Base-by-base conservation (phyloP, 1,140 invertebrate genomes). In the Scylla paramamosain region DNA sequence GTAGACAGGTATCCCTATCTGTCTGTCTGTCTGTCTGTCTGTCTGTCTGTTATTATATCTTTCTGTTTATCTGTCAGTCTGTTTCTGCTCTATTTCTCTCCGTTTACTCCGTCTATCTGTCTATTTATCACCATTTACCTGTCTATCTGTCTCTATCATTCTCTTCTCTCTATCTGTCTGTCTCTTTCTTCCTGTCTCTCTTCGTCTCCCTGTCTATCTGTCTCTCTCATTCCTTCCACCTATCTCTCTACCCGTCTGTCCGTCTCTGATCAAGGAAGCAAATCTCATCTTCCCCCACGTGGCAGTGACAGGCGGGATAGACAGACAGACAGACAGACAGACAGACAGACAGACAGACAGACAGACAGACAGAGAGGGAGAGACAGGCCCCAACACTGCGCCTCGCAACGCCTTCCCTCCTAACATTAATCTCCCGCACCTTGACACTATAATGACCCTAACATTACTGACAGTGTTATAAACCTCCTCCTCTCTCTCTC, bases 261-360 rank as follows among this genome's bases (percentile, higher is more conserved):
- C 29, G 6, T 20, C 29, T 29, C 31, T 14, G 28, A 20, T 6
- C 48, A 52, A 14, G 48, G 48, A 52, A 14, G 48, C 3, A 59
- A 39, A 7, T 14, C 25, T 25, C 25, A 6, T 82, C 91, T 83
- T 0, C 52, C 52, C 77, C n/a, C 67, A 20, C 59, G 31, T 59
- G 52, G 8, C 10, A 39, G 12, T 32, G 39, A 12, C 32, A 12
- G 31, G 25, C 82, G 14, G n/a, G 7, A 6, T 39, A 48, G 8
- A 91, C 89, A 91, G 8, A 52, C 89, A 89, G 25, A 89, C 87
- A 89, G 8, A 89, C 87, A 32, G 8, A 89, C 87, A 89, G 8
- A 89, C 87, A 32, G 8, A 32, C 87, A 89, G 8, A 89, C 87
- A 89, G 8, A 89, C 87, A 89, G 4, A 88, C 87, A 88, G 4